Evolutionary conservation across 2,797 vertebrate species (phyloP), one percentile per base, ranked within the genome.

Genomic region (Serranus cabrilla): DNA sequence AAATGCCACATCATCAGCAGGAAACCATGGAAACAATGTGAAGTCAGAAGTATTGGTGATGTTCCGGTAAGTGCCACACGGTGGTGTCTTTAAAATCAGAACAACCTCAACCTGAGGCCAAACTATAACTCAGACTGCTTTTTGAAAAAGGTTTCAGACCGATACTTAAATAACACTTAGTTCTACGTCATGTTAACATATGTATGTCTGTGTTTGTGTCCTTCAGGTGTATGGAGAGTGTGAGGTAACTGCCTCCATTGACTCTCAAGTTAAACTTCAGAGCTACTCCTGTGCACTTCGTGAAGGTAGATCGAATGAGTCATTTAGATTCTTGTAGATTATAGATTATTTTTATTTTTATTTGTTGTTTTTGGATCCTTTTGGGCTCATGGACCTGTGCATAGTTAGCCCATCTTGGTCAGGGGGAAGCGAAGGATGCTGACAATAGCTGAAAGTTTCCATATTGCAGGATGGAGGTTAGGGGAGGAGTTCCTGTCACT

Each of bases 181-280:
- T 46, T 27, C 20, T 21, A 20, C 12, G 4, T 1, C 3, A 6
- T 6, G 6, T 31, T 31, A 31, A 31, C 27, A 18, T 39, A 57
- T 60, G 31, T 16, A 21, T 49, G n/a, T 17, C 3, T 58, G 20
- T 73, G 18, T 74, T 21, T 81, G 47, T 64, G 25, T 81, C 20
- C 39, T 61, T 37, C 55, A 95, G 94, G 92, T 87, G 43, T 94
- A 92, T 18, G 93, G 93, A 61, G 90, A 91, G 46, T 95, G 94
- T 81, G 69, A 91, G 17, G 49, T 90, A 10, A 88, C 82, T 5
- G 87, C 80, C 52, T 50, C 31, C 2, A 20, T 82, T 45, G 81
- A 78, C 57, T 21, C 68, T 54, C 54, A 77, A 21, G 66, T 91
- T 58, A 81, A 73, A 74, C 83, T 95, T 45, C 80, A 84, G 14